Conservation (phyloP, 64 coral and sea anemone species). For the Porites lutea region DNA sequence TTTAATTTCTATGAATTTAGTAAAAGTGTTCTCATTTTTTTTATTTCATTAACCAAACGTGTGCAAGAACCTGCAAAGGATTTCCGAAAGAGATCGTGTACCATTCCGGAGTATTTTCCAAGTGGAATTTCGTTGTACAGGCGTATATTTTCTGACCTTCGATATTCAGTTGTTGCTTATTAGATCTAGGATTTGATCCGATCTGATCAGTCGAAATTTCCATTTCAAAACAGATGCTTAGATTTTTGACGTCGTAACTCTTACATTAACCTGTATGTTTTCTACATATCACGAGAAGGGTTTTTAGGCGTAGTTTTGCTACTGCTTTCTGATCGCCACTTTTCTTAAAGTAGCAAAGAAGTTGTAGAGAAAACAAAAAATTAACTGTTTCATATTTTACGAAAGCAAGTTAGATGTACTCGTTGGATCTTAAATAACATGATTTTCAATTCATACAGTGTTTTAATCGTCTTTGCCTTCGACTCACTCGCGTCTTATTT, state of each 20-base stretch:
- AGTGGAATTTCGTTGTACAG: not conserved
- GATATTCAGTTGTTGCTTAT: constrained; percentile 41
- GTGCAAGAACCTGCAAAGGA: constrained; percentile 27
- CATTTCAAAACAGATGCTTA: constrained; percentile 32
- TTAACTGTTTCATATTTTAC: no score
- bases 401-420: no score
- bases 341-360: no score
- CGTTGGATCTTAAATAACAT: no score
- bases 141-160: constrained; percentile 6
- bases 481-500: no score
- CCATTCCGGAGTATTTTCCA: not conserved
- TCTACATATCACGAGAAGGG: no score
- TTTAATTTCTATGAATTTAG: not conserved
- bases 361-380: no score
- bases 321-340: no score
- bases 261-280: no score
- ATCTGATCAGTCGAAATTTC: constrained; percentile 39
- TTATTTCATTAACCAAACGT: not conserved
- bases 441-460: no score
- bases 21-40: not conserved
- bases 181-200: constrained; percentile 22
- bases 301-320: no score
- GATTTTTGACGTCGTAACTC: not conserved
- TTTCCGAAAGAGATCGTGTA: not conserved
- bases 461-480: no score